Evolutionary conservation across 2,797 vertebrate species (phyloP).

Genomic region (Phyllotis vaccarum): DNA sequence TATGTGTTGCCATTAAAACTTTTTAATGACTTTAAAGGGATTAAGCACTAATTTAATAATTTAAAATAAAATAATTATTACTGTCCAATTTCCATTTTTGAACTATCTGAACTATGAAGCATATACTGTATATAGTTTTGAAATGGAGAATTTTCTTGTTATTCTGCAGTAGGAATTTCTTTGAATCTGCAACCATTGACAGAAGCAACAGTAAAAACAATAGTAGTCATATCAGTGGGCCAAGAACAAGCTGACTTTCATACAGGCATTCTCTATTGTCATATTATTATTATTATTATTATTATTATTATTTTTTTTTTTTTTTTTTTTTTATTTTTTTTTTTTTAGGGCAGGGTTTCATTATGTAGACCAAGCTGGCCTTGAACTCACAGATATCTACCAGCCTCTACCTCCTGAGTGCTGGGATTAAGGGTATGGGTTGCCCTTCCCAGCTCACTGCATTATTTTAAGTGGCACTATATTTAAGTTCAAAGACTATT

Average conservation of each 20-base stretch:
- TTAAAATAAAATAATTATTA: slow-evolving; percentile 78
- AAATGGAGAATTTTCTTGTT: slow-evolving; percentile 74
- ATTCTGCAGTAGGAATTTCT: slow-evolving; percentile 71
- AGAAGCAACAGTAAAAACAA: slow-evolving; percentile 40
- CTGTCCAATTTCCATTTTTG: slow-evolving; percentile 76
- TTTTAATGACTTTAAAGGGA: slow-evolving; percentile 72
- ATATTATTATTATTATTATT: too few species aligned
- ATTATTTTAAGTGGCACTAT: slow-evolving; percentile 21
- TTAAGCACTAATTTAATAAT: slow-evolving; percentile 72
- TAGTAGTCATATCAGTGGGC: slow-evolving; percentile 38
- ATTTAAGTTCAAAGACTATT: slow-evolving; percentile 39
- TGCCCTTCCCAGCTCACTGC: slow-evolving; percentile 20
- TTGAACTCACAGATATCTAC: background rate
- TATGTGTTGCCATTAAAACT: slow-evolving; percentile 73
- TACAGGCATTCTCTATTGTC: slow-evolving; percentile 73
- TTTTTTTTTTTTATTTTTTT: too few species aligned
- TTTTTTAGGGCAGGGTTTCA: background rate
- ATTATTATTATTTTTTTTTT: too few species aligned
- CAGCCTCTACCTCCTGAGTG: background rate
- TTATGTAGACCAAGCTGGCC: background rate
- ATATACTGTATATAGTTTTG: slow-evolving; percentile 78
- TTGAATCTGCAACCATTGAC: slow-evolving; percentile 60
- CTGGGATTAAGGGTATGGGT: background rate
- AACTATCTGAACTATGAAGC: slow-evolving; percentile 76
- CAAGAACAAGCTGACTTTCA: slow-evolving; percentile 71